These are phyloP conservation scores for Notothenia rossii DNA, from an alignment of 2,113 vertebrate species.

Conservation along the genomic window DNA sequence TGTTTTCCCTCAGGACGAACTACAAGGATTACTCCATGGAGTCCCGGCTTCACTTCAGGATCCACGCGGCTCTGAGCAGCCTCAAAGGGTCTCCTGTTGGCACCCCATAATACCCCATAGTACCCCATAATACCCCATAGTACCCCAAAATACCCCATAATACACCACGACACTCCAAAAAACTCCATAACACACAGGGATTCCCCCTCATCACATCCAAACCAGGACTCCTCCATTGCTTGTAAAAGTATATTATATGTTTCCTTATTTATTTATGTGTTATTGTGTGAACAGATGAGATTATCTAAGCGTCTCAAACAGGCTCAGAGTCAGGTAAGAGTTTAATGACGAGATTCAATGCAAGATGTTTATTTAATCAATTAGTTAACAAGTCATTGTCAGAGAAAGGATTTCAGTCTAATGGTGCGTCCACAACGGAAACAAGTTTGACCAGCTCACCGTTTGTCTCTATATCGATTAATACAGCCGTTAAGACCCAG, in stretches of 20 bases:
- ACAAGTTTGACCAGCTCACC: no score
- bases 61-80: slow-evolving; percentile 94
- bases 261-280: slow-evolving; percentile 15
- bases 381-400: no score
- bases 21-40: slow-evolving; percentile 99
- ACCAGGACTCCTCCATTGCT: background rate
- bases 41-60: slow-evolving; percentile 96
- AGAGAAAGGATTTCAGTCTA: no score
- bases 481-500: no score
- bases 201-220: background rate
- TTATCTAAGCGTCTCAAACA: slow-evolving; percentile 4
- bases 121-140: no score
- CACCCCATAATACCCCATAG: slow-evolving; percentile 78
- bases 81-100: slow-evolving; percentile 85
- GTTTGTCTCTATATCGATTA: no score
- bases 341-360: no score
- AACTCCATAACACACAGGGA: slow-evolving; percentile 78
- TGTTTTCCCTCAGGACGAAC: slow-evolving; percentile 87
- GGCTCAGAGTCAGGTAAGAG: background rate
- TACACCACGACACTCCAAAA: no score
- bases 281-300: slow-evolving; percentile 9
- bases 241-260: background rate
- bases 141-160: no score
- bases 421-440: no score
- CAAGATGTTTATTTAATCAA: no score